Evolutionary conservation across 2,797 vertebrate species (phyloP).

Genomic region (Anas georgica): DNA sequence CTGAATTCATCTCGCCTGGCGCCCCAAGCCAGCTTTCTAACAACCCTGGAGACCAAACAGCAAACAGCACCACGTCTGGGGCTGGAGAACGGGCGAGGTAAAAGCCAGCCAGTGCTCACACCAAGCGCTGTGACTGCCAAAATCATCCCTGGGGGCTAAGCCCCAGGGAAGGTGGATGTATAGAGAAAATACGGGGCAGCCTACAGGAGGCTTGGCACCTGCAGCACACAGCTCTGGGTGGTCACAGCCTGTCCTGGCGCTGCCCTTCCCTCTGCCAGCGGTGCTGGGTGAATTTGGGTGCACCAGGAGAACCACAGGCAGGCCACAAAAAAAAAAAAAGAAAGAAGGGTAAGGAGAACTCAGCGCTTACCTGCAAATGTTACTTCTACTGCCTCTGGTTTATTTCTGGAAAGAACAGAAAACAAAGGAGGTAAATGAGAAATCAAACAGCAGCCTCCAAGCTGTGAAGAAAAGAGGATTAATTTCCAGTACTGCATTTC

Average conservation of each 20-base stretch:
- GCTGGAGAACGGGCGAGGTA: neutral
- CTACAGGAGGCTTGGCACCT: neutral
- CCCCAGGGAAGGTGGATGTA: neutral
- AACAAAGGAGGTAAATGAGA: constrained; percentile 23
- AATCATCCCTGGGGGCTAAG: neutral
- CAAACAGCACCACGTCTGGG: neutral
- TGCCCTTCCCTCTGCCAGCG: neutral
- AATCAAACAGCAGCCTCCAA: neutral
- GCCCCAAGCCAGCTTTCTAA: neutral
- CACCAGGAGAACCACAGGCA: accelerated
- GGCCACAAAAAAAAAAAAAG: neutral
- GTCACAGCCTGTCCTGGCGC: accelerated
- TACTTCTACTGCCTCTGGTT: constrained; percentile 97
- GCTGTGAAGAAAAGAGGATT: constrained; percentile 43
- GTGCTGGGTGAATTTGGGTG: neutral
- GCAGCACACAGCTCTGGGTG: neutral
- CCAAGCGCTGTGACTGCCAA: neutral
- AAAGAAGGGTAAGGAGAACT: neutral
- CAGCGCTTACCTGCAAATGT: constrained; percentile 93
- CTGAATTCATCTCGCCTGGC: constrained; percentile 1
- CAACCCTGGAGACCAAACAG: neutral
- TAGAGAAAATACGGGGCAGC: neutral
- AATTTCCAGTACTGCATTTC: neutral
- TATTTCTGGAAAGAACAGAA: constrained; percentile 85
- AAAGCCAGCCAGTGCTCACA: neutral